Evolutionary conservation across 2,113 vertebrate genomes (phyloP).

Genomic region (Saguinus imperator): DNA sequence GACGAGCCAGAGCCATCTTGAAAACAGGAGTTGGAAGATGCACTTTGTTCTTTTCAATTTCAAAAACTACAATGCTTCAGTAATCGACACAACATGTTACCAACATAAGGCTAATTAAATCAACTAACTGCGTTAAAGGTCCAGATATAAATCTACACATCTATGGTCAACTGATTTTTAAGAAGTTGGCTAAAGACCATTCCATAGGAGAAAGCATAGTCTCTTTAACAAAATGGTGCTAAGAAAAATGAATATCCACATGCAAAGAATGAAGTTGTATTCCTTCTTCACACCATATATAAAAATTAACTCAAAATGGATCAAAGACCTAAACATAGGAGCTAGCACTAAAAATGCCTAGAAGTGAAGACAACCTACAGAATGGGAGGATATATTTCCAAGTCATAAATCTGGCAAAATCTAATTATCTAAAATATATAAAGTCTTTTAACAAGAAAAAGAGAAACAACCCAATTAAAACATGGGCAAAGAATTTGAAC

Average conservation of each 20-base stretch:
- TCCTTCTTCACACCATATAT: not conserved
- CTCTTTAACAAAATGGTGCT: not conserved
- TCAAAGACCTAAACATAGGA: not conserved
- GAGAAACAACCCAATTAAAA: slow-evolving; percentile 18
- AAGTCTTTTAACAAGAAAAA: not conserved
- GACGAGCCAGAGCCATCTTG: not conserved
- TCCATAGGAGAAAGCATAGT: not conserved
- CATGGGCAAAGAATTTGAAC: not conserved
- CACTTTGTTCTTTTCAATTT: not conserved
- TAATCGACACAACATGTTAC: not conserved
- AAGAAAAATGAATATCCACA: not conserved
- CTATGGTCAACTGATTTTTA: not conserved
- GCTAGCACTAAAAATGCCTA: not conserved
- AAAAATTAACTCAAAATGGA: not conserved
- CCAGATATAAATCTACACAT: not conserved
- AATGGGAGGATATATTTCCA: not conserved
- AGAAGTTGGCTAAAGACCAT: not conserved
- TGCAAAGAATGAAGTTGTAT: not conserved
- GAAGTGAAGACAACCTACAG: not conserved
- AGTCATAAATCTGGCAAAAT: not conserved
- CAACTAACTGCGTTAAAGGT: not conserved
- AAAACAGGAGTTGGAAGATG: not conserved
- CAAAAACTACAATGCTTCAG: not conserved
- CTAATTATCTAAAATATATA: not conserved
- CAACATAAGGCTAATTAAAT: not conserved